phyloP scores from a whole-genome alignment of 2,888 invertebrate species.

The Elmis aenea region DNA sequence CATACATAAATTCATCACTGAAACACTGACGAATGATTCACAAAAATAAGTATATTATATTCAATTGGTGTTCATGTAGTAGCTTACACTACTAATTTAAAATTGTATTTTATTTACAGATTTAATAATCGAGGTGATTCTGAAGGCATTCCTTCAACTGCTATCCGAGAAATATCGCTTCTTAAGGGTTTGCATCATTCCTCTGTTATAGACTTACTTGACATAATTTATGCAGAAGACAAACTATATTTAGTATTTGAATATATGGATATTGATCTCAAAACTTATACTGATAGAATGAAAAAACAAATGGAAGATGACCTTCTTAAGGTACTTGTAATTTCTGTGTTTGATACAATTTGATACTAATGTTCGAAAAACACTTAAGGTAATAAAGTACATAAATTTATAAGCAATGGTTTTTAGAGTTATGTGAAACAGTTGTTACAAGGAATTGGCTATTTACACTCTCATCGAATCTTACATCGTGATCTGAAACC shows the following conservation, averaged over 20 bases:
- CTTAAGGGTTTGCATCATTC: slow-evolving; percentile 86
- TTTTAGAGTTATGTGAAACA: slow-evolving; percentile 77
- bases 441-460: slow-evolving; percentile 80
- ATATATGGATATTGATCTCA: slow-evolving; percentile 88
- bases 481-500: slow-evolving; percentile 93
- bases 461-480: slow-evolving; percentile 85
- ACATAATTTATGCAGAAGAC: slow-evolving; percentile 80
- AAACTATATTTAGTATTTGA: slow-evolving; percentile 93
- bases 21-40: too few relatives aligned
- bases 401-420: too few relatives aligned
- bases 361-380: slow-evolving; percentile 14
- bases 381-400: too few relatives aligned
- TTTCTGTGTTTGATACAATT: slow-evolving; percentile 1
- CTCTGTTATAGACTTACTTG: slow-evolving; percentile 83
- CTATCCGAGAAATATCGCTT: slow-evolving; percentile 92
- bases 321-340: slow-evolving; percentile 59
- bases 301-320: slow-evolving; percentile 58
- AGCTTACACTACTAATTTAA: background rate
- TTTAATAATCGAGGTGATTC: slow-evolving; percentile 65
- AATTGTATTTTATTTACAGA: slow-evolving; percentile 22
- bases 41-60: too few relatives aligned
- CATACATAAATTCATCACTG: too few relatives aligned
- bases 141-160: slow-evolving; percentile 96
- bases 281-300: slow-evolving; percentile 75
- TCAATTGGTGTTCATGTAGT: too few relatives aligned